These are phyloP conservation scores for Tretioscincus oriximinensis DNA, from an alignment of 2,113 vertebrate genomes.

Conservation along the genomic window DNA sequence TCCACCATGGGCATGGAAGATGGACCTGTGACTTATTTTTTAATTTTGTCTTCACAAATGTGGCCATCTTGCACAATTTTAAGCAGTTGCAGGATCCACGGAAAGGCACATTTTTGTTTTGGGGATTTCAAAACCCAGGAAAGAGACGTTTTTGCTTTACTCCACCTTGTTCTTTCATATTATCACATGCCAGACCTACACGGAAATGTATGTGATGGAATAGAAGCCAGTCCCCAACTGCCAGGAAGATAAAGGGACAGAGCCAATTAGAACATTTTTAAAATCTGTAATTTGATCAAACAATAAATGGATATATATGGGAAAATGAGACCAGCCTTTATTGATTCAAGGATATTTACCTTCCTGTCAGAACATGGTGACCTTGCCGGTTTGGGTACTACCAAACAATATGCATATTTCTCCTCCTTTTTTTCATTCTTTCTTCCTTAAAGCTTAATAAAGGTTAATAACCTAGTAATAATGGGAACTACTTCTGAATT, in stretches of 20 bases:
- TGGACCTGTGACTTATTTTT: no score
- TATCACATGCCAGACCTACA: no score
- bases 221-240: no score
- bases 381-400: neutral
- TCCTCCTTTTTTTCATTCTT: neutral
- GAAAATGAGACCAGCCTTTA: neutral
- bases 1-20: no score
- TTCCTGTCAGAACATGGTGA: neutral
- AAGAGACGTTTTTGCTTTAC: neutral
- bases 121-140: neutral
- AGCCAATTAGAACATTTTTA: neutral
- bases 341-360: slow-evolving; percentile 14
- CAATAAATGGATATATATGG: neutral
- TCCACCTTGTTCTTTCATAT: no score
- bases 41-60: no score
- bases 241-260: neutral
- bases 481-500: no score
- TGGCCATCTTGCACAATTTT: no score
- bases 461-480: no score
- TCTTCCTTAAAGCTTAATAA: neutral
- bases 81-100: no score
- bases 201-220: no score
- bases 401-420: no score
- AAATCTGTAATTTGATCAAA: neutral
- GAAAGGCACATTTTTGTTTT: neutral